Evolutionary conservation across 2,888 invertebrate genomes (phyloP).

Genomic region (Dryomyza anilis): DNA sequence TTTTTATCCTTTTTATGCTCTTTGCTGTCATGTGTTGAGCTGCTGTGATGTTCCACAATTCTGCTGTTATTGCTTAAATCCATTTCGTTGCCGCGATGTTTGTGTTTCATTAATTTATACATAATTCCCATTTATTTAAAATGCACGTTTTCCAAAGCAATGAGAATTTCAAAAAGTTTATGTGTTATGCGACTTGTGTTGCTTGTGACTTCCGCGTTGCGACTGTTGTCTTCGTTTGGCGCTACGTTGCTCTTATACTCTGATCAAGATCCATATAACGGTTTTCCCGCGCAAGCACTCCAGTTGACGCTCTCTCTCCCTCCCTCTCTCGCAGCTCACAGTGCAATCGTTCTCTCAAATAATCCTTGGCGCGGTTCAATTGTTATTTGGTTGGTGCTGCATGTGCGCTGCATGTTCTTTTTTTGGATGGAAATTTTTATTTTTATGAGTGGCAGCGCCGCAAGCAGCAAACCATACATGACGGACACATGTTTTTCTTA

Average conservation of each 20-base stretch:
- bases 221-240: constrained; percentile 40
- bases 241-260: constrained; percentile 12
- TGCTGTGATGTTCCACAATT: constrained; percentile 41
- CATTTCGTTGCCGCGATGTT: constrained; percentile 18
- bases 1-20: constrained; percentile 41
- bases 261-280: constrained; percentile 12
- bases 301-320: not conserved
- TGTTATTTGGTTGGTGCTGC: too few species aligned
- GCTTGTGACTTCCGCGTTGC: constrained; percentile 28
- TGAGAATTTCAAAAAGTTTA: too few species aligned
- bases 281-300: constrained; percentile 38
- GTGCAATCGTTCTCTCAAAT: too few species aligned
- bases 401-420: constrained; percentile 42
- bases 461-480: constrained; percentile 32
- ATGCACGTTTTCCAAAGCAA: not conserved
- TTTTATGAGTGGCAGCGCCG: constrained; percentile 33
- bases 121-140: constrained; percentile 48
- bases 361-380: constrained; percentile 24
- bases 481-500: constrained; percentile 38
- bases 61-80: constrained; percentile 33
- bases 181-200: constrained; percentile 11
- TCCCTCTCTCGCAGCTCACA: not conserved
- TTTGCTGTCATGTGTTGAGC: not conserved
- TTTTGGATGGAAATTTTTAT: constrained; percentile 33
- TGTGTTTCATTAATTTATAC: constrained; percentile 51